Base-by-base conservation (phyloP, 2,113 vertebrate genomes). In the Scytalopus superciliaris region DNA sequence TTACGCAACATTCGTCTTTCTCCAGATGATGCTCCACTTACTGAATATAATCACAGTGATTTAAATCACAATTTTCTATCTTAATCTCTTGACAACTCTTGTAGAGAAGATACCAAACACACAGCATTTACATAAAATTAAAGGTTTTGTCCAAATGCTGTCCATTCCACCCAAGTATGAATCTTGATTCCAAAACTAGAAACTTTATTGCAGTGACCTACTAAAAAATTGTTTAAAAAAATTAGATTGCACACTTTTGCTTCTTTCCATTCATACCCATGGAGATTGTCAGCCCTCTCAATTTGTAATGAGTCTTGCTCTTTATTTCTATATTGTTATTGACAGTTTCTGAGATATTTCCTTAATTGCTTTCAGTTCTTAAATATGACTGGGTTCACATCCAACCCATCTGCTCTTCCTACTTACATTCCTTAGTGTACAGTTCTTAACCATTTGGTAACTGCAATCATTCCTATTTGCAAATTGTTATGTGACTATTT, bases 351-450 rank as follows among this genome's bases (percentile, higher is more conserved):
- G 27, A 64, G 52, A n/a, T 89, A n/a, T 37, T 52, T 81, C 92
- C 63, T 76, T 78, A 94, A 96, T 90, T 96, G 37, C 19, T 82
- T 73, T 94, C 42, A 37, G 53, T 62, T 97, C 52, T 96, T 94
- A 89, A 96, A 82, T 89, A 87, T 62, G 49, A 76, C 66, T 91
- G 64, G 33, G 14, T 96, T 95, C 79, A 77, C 25, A 87, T 75
- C 37, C 64, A 95, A 9, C 27, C 47, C 45, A 93, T 95, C 69
- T 86, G 53, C 33, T 90, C 19, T 56, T 85, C 27, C 21, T 70
- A 52, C 87, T 90, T 80, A 55, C 13, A 19, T 88, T 59, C 37
- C 33, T 87, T 70, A 25, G 2, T 67, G 59, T 78, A 91, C 57
- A 89, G 56, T 92, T 96, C 35, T 93, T 97, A 83, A 94, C 33